Evolutionary conservation across 2,113 vertebrate genomes (phyloP), one percentile per base, ranked within the genome.

Genomic region (Sturnus vulgaris): DNA sequence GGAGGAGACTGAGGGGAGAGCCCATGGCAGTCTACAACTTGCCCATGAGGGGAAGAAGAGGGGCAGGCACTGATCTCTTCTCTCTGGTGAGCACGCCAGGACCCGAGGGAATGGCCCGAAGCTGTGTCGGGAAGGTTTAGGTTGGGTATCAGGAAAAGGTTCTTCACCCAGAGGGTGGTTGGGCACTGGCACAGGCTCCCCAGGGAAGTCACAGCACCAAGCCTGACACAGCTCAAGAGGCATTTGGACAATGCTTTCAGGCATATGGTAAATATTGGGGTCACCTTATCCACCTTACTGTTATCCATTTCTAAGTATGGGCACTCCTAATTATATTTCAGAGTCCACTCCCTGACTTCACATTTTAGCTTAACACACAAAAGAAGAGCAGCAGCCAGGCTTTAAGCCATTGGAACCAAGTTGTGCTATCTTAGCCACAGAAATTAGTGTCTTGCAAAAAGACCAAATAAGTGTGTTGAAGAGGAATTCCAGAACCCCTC

Each of bases 41-140:
- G 7, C 46, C 30, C 2, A 0, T 6, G 28, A 46, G 28, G 9
- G 22, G 53, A 88, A 37, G 57, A 25, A 13, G 9, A 27, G 13
- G 9, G 6, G 3, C 20, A 46, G 39, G 1, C 39, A 66, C 33
- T n/a, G 52, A 59, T 46, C 33, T 39, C 37, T 33, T 17, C 42
- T 1, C 9, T 52, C 2, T 53, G 7, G 20, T 60, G 14, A 8
- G 19, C n/a, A 23, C 8, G n/a, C 28, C 28, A 69, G 28, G 10
- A 5, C 2, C 2, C 1, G 0, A 88, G 37, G 37, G 31, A 44
- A 73, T 0, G 7, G 19, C 5, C 7, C 39, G 28, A 59, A 59
- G 27, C 2, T 30, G 15, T 16, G 27, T 1, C 33, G 37, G 15
- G 23, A 17, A 17, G 23, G 3, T 1, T 42, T 33, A 42, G 7